Evolutionary conservation across 2,113 vertebrate species (phyloP).

Genomic region (Datnioides undecimradiatus): DNA sequence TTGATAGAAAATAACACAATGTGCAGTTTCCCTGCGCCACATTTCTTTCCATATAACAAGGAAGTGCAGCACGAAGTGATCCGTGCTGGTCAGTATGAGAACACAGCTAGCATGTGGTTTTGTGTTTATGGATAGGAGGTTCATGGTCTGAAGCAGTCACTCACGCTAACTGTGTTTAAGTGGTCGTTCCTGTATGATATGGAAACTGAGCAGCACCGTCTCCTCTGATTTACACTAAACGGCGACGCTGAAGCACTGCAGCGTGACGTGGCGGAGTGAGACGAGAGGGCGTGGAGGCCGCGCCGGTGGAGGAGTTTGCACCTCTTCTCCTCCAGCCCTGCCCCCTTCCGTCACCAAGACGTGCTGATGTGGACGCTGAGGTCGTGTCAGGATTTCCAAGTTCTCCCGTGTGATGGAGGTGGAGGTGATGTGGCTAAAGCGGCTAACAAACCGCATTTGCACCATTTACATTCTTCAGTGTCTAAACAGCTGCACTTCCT

Average conservation of each 20-base stretch:
- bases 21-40: slow-evolving; percentile 35
- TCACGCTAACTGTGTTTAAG: slow-evolving; percentile 29
- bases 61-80: slow-evolving; percentile 52
- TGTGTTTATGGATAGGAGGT: slow-evolving; percentile 38
- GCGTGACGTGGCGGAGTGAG: slow-evolving; percentile 7
- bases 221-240: slow-evolving; percentile 24
- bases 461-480: slow-evolving; percentile 16
- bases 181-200: slow-evolving; percentile 41
- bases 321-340: background rate
- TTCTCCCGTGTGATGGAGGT: no score
- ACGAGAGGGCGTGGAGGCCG: slow-evolving; percentile 10
- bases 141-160: slow-evolving; percentile 33
- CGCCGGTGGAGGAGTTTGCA: background rate
- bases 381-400: background rate
- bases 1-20: slow-evolving; percentile 48
- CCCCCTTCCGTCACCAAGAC: background rate
- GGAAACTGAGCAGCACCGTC: slow-evolving; percentile 52
- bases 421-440: slow-evolving; percentile 1
- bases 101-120: slow-evolving; percentile 58
- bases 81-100: slow-evolving; percentile 32
- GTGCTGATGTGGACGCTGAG: slow-evolving; percentile 1
- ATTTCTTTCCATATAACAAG: slow-evolving; percentile 71
- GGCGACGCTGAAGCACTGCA: background rate
- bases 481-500: slow-evolving; percentile 43
- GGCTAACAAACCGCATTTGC: background rate